These are phyloP conservation scores for Phalacrocorax pelagicus DNA, from an alignment of 2,113 vertebrate genomes.

Conservation along the genomic window DNA sequence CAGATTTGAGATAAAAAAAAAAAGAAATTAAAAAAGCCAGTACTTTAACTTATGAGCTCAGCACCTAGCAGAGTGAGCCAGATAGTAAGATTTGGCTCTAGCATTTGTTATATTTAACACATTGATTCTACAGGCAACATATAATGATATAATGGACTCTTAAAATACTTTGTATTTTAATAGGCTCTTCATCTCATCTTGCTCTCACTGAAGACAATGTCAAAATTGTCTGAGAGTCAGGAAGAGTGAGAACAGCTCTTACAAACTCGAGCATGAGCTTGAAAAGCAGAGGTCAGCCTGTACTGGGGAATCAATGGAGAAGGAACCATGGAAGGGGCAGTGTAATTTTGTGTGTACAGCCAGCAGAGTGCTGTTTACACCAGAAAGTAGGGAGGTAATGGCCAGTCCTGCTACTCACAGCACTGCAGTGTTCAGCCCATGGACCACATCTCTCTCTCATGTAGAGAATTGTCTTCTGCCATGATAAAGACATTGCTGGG, in stretches of 20 bases:
- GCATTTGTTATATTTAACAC: background rate
- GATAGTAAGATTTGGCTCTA: background rate
- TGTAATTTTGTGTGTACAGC: background rate
- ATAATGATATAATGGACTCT: background rate
- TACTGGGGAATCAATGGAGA: background rate
- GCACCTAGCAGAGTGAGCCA: background rate
- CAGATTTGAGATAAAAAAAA: conserved; percentile 22
- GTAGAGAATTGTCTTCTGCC: background rate
- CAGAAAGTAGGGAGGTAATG: background rate
- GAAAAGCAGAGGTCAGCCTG: background rate
- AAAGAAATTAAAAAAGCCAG: background rate
- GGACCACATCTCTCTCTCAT: background rate
- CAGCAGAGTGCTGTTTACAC: background rate
- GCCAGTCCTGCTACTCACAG: background rate
- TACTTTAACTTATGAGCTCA: background rate
- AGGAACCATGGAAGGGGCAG: background rate
- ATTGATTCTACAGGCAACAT: background rate
- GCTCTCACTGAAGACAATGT: background rate
- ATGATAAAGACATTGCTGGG: background rate
- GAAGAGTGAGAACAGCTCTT: background rate
- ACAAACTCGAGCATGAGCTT: background rate
- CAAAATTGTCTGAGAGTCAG: background rate
- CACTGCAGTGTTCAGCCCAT: fast-evolving
- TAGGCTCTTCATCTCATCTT: background rate
- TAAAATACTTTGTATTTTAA: background rate